Conservation (phyloP, 2,888 invertebrate species). For the Spodoptera exigua region DNA sequence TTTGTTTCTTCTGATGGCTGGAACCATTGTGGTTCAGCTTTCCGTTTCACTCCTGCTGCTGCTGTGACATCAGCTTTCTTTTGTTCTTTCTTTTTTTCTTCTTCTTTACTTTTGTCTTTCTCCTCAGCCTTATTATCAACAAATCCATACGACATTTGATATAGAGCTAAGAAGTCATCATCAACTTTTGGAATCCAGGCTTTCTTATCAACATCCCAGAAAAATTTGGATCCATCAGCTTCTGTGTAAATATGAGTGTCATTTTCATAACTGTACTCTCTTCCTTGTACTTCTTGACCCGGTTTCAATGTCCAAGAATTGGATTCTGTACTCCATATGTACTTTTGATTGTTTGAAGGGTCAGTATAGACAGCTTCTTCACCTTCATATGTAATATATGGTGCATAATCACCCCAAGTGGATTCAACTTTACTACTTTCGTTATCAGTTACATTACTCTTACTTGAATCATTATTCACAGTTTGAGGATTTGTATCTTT, state of each 20-base stretch:
- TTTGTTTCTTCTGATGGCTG: constrained; percentile 95
- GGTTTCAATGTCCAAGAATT: constrained; percentile 85
- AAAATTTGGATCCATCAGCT: constrained; percentile 95
- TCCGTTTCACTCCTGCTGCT: constrained; percentile 85
- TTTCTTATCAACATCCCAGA: constrained; percentile 96
- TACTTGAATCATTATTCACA: constrained; percentile 2
- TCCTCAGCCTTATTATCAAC: constrained; percentile 89
- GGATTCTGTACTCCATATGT: constrained; percentile 89
- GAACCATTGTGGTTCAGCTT: constrained; percentile 95
- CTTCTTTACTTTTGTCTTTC: constrained; percentile 68
- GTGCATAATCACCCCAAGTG: constrained; percentile 83
- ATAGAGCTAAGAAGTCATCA: constrained; percentile 98
- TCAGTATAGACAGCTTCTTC: constrained; percentile 93
- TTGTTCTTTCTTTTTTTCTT: constrained; percentile 72
- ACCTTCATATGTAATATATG: constrained; percentile 92
- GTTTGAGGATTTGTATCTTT: constrained; percentile 12
- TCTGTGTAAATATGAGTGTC: constrained; percentile 95
- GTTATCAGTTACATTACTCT: constrained; percentile 14
- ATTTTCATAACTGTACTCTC: constrained; percentile 92
- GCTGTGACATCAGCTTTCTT: constrained; percentile 80
- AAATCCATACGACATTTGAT: constrained; percentile 98
- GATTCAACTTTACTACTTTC: constrained; percentile 24
- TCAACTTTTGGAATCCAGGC: constrained; percentile 99
- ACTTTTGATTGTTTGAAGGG: constrained; percentile 91
- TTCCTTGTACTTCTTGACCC: constrained; percentile 70